Evolutionary conservation across 1,140 invertebrate species (phyloP), one percentile per base, ranked within the genome.

Genomic region (Proctacanthus coquilletti): DNA sequence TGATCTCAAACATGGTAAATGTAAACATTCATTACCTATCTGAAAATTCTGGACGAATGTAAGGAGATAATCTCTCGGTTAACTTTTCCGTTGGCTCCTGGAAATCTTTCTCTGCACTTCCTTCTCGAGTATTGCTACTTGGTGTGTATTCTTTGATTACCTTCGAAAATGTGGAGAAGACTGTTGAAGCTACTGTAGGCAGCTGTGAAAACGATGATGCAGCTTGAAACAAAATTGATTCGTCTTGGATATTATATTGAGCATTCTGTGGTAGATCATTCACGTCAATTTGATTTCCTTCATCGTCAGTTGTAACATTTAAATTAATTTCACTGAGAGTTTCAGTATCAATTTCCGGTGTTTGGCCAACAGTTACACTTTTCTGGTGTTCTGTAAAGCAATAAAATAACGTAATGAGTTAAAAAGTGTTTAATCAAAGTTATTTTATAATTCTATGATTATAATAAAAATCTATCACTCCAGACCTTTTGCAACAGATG

Each of bases 101-200:
- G n/a, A n/a, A n/a, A n/a, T n/a, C n/a, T n/a, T n/a, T n/a, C n/a
- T 51, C 51, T 11, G 36, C 11, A 29, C 6, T 45, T 2, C 32
- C 34, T 34, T 45, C 44, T 3, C 42, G 39, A 41, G 43, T 43
- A 20, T 38, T 40, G 40, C 46, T 43, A 25, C 23, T 6, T 21
- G 40, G 29, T 6, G 29, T 44, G 43, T 53, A 54, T 9, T 34
- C 41, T 13, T 38, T 45, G 35, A 60, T 53, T 14, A 69, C 65
- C 38, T 62, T 70, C 0, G 69, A 70, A 44, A 72, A 72, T 4
- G 68, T 69, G 3, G 65, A 69, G 36, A 71, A 69, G 0, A 72
- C 70, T 18, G 65, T 68, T 20, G 65, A 71, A 0, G 70, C 69
- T 5, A 71, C 67, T 41, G 69, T 62, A 3, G 70, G 70, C 23